These are phyloP conservation scores for Caradrina clavipalpis DNA, from an alignment of 2,888 invertebrate species.

Conservation along the genomic window DNA sequence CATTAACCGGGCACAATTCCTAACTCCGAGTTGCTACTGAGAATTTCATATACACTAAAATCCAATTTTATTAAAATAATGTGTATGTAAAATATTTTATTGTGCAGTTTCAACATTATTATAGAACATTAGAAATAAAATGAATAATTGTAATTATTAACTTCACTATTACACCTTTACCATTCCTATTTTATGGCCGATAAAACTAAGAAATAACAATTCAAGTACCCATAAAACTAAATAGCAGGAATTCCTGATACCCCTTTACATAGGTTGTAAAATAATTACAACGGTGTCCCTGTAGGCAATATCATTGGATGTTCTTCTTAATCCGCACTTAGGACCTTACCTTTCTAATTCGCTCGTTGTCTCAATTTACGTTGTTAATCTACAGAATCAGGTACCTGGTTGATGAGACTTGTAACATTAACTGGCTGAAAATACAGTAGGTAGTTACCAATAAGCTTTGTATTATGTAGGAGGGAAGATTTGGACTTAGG, in stretches of 20 bases:
- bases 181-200: conserved; percentile 15
- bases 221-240: conserved; percentile 23
- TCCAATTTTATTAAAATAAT: background rate
- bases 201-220: conserved; percentile 18
- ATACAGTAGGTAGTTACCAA: background rate
- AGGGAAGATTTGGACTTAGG: conserved; percentile 16
- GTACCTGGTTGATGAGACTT: conserved; percentile 66
- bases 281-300: conserved; percentile 56
- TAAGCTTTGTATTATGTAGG: conserved; percentile 19
- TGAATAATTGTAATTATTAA: conserved; percentile 1
- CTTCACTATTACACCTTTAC: conserved; percentile 21
- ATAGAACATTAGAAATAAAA: conserved; percentile 11
- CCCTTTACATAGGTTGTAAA: conserved; percentile 20
- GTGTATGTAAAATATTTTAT: background rate
- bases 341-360: conserved; percentile 72
- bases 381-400: conserved; percentile 72
- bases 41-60: too few relatives aligned
- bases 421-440: conserved; percentile 21
- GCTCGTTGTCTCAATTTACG: conserved; percentile 76
- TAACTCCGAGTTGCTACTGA: too few relatives aligned
- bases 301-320: conserved; percentile 49
- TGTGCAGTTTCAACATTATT: conserved; percentile 7
- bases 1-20: too few relatives aligned
- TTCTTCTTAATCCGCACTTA: conserved; percentile 71
- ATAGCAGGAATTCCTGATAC: conserved; percentile 34